Evolutionary conservation across 2,888 invertebrate species (phyloP), one percentile per base, ranked within the genome.

Genomic region (Meghimatium bilineatum): DNA sequence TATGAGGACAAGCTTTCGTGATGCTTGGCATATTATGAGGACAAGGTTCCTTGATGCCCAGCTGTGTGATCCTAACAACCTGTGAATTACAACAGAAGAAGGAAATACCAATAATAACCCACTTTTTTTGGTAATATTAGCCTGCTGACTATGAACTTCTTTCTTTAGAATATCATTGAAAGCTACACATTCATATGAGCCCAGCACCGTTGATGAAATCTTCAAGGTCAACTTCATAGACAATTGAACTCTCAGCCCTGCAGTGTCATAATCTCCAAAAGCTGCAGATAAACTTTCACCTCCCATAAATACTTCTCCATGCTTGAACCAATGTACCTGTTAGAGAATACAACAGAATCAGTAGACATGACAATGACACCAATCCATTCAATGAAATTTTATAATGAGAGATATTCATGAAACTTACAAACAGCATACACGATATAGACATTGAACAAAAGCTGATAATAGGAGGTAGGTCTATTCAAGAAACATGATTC

Each of bases 311-410:
- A 34, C 80, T 38, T 82, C 80, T 23, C 90, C 91, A 84, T 92
- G 87, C 78, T 86, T 87, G 82, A 91, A 88, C 92, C 92, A 92
- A 85, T 83, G 88, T 1, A 91, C 87, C 26, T 82, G 67, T n/a
- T n/a, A 32, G 14, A 32, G 29, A 17, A 71, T 38, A 17, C n/a
- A 32, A 32, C 8, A 29, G 20, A 63, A n/a, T 8, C 5, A n/a
- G n/a, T n/a, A 3, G 6, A 26, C 26, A 5, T n/a, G n/a, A 23
- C 23, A 23, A 63, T n/a, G n/a, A 63, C n/a, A 23, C 5, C n/a
- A n/a, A 12, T 26, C 5, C 23, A 23, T n/a, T 63, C 5, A 63
- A n/a, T 63, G n/a, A 63, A 63, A 63, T 1, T n/a, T 63, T 63
- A n/a, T 6, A 63, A n/a, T 8, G n/a, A 14, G 12, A 20, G 56